Conservation (phyloP, 92 coral and sea anemone genomes). For the Plumapathes pennacea region DNA sequence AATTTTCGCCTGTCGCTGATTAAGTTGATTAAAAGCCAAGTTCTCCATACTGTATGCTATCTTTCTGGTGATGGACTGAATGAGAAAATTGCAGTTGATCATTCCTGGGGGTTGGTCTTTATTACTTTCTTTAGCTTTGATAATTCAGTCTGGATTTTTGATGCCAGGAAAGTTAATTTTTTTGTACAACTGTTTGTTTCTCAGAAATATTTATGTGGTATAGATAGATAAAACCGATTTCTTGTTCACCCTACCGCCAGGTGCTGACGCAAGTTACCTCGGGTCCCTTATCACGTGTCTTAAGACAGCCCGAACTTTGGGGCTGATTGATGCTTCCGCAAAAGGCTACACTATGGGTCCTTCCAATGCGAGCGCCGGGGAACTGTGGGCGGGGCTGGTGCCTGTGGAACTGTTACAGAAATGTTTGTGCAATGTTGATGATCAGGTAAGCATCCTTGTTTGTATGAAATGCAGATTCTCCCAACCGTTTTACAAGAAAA, state of each 20-base stretch:
- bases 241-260: neutral
- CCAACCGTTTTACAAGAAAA: too few relatives aligned
- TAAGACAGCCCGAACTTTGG: slow-evolving; percentile 86
- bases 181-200: too few relatives aligned
- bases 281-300: slow-evolving; percentile 75
- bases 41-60: too few relatives aligned
- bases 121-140: too few relatives aligned
- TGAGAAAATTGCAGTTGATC: too few relatives aligned
- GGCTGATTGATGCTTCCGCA: slow-evolving; percentile 49
- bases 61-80: too few relatives aligned
- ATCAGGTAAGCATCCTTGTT: slow-evolving; percentile 52
- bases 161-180: too few relatives aligned
- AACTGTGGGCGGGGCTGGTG: slow-evolving; percentile 80
- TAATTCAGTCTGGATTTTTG: too few relatives aligned
- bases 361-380: neutral
- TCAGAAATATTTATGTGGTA: too few relatives aligned
- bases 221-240: slow-evolving; percentile 1
- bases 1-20: too few relatives aligned
- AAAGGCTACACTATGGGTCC: neutral
- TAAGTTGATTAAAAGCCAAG: too few relatives aligned
- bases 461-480: neutral
- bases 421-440: slow-evolving; percentile 78
- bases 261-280: slow-evolving; percentile 2
- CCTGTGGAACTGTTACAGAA: slow-evolving; percentile 62
- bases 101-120: too few relatives aligned